Evolutionary conservation across 2,797 vertebrate species (phyloP).

Genomic region (Anniella stebbinsi): DNA sequence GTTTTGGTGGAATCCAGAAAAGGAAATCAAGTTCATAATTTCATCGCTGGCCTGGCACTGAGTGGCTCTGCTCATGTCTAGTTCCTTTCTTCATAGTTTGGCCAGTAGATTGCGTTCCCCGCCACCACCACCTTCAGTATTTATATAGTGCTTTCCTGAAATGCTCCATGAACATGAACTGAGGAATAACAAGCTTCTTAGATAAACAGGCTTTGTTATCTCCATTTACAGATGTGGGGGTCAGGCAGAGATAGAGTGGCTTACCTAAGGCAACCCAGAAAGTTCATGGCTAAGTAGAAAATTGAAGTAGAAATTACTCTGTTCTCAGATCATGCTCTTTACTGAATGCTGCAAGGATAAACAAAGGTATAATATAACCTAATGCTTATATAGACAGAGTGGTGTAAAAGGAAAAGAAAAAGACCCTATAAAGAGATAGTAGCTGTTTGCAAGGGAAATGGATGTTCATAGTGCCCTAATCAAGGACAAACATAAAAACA

Average conservation of each 20-base stretch:
- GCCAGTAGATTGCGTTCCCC: too few species aligned
- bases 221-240: not conserved
- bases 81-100: not conserved
- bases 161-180: not conserved
- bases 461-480: not conserved
- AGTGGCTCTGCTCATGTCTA: not conserved
- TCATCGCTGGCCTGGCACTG: not conserved
- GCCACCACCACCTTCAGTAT: not conserved
- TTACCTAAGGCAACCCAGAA: not conserved
- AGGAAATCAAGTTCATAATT: not conserved
- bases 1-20: not conserved
- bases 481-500: conserved; percentile 40
- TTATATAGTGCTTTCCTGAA: not conserved
- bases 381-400: not conserved
- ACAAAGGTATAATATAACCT: too few species aligned
- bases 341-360: not conserved
- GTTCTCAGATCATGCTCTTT: not conserved
- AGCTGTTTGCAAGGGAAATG: conserved; percentile 4
- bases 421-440: not conserved
- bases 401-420: not conserved
- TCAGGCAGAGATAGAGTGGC: not conserved
- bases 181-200: not conserved
- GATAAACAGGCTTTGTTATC: not conserved
- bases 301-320: not conserved
- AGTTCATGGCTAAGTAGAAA: not conserved